A percentile compares a stretch with the other conserved stretches of the same genome.
Conservation (phyloP, 2,797 vertebrate genomes). For the Monodelphis domestica region DNA sequence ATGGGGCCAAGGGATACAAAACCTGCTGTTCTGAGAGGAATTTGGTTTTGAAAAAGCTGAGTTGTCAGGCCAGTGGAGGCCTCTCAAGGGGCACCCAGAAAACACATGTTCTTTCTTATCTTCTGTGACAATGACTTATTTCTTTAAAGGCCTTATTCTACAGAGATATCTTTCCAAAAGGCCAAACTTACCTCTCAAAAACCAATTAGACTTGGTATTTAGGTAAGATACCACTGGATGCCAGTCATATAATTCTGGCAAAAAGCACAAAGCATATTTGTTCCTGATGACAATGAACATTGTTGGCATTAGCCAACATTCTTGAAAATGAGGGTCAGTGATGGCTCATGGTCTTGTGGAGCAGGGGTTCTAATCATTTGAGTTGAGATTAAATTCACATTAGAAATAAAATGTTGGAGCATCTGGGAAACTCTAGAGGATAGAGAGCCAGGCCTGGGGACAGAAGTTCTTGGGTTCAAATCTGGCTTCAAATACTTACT, state of each 20-base stretch:
- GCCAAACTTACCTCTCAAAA: neutral
- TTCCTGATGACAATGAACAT: neutral
- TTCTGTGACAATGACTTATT: neutral
- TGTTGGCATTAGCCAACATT: neutral
- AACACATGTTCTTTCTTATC: neutral
- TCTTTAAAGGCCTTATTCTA: neutral
- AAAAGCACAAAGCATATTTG: neutral
- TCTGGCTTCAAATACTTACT: too few species aligned
- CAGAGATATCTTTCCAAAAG: neutral
- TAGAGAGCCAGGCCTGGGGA: too few species aligned
- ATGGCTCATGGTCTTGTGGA: neutral
- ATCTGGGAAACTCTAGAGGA: too few species aligned
- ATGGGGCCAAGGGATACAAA: neutral
- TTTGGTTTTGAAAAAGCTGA: neutral
- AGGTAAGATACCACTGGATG: neutral
- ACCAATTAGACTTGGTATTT: neutral
- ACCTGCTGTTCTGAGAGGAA: neutral
- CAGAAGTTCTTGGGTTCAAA: too few species aligned
- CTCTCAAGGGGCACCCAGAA: neutral
- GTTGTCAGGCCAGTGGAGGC: neutral
- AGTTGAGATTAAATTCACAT: neutral
- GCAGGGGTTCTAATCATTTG: neutral
- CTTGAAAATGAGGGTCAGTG: neutral
- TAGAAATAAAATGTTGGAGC: neutral
- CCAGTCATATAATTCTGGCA: neutral